Evolutionary conservation across 1,140 invertebrate species (phyloP).

Genomic region (Drosophila lini): DNA sequence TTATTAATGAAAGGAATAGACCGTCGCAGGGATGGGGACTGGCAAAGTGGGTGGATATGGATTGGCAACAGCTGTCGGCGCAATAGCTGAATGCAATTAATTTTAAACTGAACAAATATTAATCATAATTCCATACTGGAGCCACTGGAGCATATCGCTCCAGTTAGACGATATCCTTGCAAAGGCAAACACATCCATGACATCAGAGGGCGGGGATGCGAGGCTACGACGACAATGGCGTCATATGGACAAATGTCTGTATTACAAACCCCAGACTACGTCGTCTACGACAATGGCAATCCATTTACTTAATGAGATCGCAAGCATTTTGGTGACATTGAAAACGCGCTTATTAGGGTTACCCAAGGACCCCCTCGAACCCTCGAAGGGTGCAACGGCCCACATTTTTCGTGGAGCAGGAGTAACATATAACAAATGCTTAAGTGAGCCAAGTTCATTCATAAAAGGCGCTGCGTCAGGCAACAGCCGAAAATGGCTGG

Average conservation of each 20-base stretch:
- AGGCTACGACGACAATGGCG: conserved; percentile 54
- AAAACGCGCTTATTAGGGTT: conserved; percentile 58
- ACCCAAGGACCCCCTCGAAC: not conserved
- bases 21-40: not conserved
- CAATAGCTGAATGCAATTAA: conserved; percentile 65
- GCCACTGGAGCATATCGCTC: conserved; percentile 37
- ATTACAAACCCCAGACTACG: conserved; percentile 61
- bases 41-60: conserved; percentile 2
- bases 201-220: conserved; percentile 27
- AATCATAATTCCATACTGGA: conserved; percentile 64
- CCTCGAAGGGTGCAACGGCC: conserved; percentile 47
- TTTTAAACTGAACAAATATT: conserved; percentile 76
- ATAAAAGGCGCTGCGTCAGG: conserved; percentile 68
- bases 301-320: conserved; percentile 79
- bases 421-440: conserved; percentile 47
- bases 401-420: conserved; percentile 7
- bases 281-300: conserved; percentile 54
- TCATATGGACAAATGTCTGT: conserved; percentile 70
- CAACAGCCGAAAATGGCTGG: conserved; percentile 44
- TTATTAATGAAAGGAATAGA: conserved; percentile 32
- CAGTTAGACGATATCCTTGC: conserved; percentile 42
- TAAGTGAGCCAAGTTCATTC: conserved; percentile 73
- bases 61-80: conserved; percentile 23
- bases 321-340: conserved; percentile 68
- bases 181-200: conserved; percentile 17